A percentile compares a stretch with the other conserved stretches of the same genome.
These are phyloP conservation scores for Spilarctia lutea DNA, from an alignment of 2,888 invertebrate genomes.

Conservation along the genomic window DNA sequence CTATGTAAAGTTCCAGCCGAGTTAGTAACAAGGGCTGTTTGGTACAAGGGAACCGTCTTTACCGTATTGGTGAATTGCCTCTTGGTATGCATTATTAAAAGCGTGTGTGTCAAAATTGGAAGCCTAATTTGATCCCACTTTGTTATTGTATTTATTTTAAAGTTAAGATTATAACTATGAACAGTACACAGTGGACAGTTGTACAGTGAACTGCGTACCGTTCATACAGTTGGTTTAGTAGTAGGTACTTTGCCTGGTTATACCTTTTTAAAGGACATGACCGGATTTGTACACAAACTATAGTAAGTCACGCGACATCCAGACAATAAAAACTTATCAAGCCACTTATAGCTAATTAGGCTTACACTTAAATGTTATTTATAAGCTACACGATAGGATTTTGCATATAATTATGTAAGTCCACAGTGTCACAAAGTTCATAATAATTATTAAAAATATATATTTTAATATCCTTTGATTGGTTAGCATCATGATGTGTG, in stretches of 20 bases:
- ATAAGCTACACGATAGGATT: conserved; percentile 61
- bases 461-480: background rate
- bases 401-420: conserved; percentile 47
- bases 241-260: conserved; percentile 21
- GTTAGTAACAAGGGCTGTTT: conserved; percentile 60
- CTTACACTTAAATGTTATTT: conserved; percentile 72
- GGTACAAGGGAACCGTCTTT: conserved; percentile 52
- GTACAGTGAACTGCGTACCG: too few relatives aligned
- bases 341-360: conserved; percentile 76
- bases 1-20: conserved; percentile 66
- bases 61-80: conserved; percentile 40
- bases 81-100: conserved; percentile 18
- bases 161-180: conserved; percentile 20
- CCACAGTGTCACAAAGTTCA: conserved; percentile 59
- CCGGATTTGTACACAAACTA: conserved; percentile 68
- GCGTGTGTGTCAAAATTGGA: conserved; percentile 33
- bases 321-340: conserved; percentile 79
- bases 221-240: background rate
- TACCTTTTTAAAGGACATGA: conserved; percentile 49
- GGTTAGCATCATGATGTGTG: background rate
- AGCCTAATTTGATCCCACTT: conserved; percentile 34
- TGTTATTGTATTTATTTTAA: conserved; percentile 37
- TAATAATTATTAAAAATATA: conserved; percentile 28
- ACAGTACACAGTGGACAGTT: background rate
- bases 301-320: conserved; percentile 71